A percentile compares a stretch with the other conserved stretches of the same genome.
phyloP scores from a whole-genome alignment of 1,140 invertebrate genomes.

The Euschistus heros region DNA sequence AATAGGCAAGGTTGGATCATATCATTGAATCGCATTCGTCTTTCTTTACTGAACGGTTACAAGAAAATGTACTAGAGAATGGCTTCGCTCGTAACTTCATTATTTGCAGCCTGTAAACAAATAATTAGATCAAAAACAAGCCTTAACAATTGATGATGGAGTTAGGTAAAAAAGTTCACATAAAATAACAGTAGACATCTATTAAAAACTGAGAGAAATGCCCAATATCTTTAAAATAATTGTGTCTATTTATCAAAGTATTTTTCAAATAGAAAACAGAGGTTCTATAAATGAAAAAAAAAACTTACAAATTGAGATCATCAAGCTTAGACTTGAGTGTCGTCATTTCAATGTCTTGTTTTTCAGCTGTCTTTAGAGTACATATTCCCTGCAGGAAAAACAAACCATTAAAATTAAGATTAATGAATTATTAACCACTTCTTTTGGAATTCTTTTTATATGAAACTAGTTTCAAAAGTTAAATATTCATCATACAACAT shows the following conservation, averaged over 20 bases:
- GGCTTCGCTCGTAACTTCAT: conserved; percentile 17
- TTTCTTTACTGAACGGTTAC: conserved; percentile 7
- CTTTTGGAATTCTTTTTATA: too few relatives aligned
- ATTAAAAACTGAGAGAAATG: neutral
- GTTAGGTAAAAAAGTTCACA: neutral
- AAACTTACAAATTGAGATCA: conserved; percentile 18
- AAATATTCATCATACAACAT: too few relatives aligned
- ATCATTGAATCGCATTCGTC: conserved; percentile 19
- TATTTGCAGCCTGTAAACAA: conserved; percentile 10
- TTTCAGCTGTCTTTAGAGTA: conserved; percentile 29
- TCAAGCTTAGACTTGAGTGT: conserved; percentile 17
- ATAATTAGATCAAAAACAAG: neutral
- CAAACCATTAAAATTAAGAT: too few relatives aligned
- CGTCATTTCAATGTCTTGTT: conserved; percentile 29
- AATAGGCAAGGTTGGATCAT: conserved; percentile 6
- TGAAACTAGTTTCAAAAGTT: too few relatives aligned
- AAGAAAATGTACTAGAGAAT: conserved; percentile 18
- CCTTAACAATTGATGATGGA: neutral
- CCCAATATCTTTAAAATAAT: neutral
- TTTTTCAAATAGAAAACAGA: neutral
- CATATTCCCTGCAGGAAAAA: conserved; percentile 32
- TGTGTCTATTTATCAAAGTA: neutral
- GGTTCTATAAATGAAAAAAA: neutral
- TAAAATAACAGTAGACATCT: neutral
- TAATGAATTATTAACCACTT: too few relatives aligned